Base-by-base conservation (phyloP, 2,888 invertebrate species). In the Emmelina monodactyla region DNA sequence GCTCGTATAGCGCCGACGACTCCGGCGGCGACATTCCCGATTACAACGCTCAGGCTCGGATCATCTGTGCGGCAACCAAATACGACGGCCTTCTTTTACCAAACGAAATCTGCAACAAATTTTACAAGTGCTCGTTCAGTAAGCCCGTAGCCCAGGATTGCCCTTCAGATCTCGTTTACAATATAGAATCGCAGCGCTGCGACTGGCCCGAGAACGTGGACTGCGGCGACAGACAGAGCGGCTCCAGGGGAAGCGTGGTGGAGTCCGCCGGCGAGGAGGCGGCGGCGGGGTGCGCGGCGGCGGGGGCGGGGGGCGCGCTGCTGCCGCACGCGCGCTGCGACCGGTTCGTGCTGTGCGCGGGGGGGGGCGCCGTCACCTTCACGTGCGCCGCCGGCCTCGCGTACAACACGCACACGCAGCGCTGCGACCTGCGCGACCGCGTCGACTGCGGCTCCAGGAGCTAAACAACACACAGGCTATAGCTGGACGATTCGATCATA, bases 321-420 rank as follows among this genome's bases (percentile, higher is more conserved):
- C 43, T 62, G 1, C 58, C 57, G 12, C 55, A 62, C 22, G 54
- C 60, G 39, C 50, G 54, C 33, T 63, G 63, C 37, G 55, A 58
- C 32, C 45, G 57, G 34, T 64, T 56, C 44, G 63, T 61, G 39
- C 45, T 48, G 12, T 63, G 63, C 7, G 37, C 31, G 6, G 14
- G 45, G 2, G 58, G 62, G 1, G 32, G 14, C 7, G 56, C 61
- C 0, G 47, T 61, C 1, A 41, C 43, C 0, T n/a, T 49, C 0
- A 33, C 29, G 6, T 64, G 64, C 33, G 39, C 39, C 4, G 22
- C 16, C 3, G 41, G 31, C 14, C 49, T 61, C 1, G 16, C 57
- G 1, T 64, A 51, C 35, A 56, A 62, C 25, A 51, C 56, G 2
- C 31, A 44, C 14, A 51, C 22, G 1, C 42, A 54, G 16, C 22